Evolutionary conservation across 2,113 vertebrate species (phyloP).

Genomic region (Pelvicachromis taeniatus): DNA sequence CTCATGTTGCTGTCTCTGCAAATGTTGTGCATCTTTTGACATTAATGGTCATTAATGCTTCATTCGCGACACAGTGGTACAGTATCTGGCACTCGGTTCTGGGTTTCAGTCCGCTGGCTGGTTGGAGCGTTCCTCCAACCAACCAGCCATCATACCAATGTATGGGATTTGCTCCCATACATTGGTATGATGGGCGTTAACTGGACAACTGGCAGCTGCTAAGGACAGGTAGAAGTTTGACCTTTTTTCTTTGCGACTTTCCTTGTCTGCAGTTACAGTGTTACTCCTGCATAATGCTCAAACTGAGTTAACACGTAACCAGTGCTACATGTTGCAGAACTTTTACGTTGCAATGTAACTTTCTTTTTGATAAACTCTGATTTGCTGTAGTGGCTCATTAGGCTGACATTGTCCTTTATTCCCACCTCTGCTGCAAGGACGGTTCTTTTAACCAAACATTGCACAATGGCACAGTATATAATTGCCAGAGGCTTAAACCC

Average conservation of each 20-base stretch:
- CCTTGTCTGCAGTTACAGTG: accelerated
- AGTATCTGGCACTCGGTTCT: background rate
- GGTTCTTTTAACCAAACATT: background rate
- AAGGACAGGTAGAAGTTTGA: background rate
- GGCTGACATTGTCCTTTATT: background rate
- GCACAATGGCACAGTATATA: background rate
- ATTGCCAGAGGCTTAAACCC: background rate
- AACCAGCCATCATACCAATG: no score
- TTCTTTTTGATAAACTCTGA: background rate
- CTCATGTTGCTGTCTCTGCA: background rate
- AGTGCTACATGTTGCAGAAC: background rate
- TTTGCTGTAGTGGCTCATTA: background rate
- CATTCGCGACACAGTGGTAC: background rate
- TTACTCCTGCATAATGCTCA: background rate
- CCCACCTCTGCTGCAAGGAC: background rate
- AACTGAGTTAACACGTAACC: background rate
- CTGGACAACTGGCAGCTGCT: background rate
- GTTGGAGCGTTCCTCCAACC: background rate
- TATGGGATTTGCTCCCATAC: background rate
- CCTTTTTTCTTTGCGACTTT: background rate
- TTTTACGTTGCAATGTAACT: background rate
- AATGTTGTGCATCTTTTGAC: background rate
- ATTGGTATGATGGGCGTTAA: background rate
- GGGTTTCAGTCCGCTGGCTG: background rate
- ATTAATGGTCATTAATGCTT: background rate